phyloP scores from a whole-genome alignment of 2,797 vertebrate genomes.

The Euthynnus affinis region DNA sequence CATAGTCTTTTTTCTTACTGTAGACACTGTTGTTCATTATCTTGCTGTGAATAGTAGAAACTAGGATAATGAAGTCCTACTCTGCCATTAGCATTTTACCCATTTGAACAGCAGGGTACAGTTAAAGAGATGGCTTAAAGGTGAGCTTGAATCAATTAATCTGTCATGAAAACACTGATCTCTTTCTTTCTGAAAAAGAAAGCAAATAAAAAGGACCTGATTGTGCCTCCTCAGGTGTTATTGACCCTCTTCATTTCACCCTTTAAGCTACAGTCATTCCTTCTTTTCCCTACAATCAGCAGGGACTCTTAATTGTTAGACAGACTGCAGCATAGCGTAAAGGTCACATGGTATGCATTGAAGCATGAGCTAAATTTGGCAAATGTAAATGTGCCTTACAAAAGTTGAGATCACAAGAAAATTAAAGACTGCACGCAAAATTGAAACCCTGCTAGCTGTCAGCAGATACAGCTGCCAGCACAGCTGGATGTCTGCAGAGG shows the following conservation, averaged over 20 bases:
- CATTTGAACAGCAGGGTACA: conserved; percentile 21
- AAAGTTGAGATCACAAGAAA: conserved; percentile 50
- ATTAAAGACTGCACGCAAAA: conserved; percentile 64
- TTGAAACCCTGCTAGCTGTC: conserved; percentile 59
- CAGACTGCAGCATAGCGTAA: neutral
- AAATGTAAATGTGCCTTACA: conserved; percentile 35
- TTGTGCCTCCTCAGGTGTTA: conserved; percentile 16
- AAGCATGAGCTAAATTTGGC: conserved; percentile 35
- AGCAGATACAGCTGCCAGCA: conserved; percentile 71
- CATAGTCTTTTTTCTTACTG: conserved; percentile 14
- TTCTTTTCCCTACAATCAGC: neutral
- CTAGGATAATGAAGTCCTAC: conserved; percentile 46
- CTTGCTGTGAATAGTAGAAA: conserved; percentile 40
- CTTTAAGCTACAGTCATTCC: neutral
- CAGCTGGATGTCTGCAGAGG: conserved; percentile 73
- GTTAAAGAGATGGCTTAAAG: conserved; percentile 27
- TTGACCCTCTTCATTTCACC: neutral
- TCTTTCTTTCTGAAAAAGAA: conserved; percentile 25
- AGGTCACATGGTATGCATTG: conserved; percentile 22
- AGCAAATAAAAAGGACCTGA: conserved; percentile 26
- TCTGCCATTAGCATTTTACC: conserved; percentile 31
- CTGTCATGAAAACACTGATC: conserved; percentile 27
- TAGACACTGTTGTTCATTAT: conserved; percentile 51
- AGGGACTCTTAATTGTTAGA: neutral
- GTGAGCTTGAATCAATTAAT: conserved; percentile 30